Conservation (phyloP, 2,888 invertebrate species). For the Lutraria lutraria region DNA sequence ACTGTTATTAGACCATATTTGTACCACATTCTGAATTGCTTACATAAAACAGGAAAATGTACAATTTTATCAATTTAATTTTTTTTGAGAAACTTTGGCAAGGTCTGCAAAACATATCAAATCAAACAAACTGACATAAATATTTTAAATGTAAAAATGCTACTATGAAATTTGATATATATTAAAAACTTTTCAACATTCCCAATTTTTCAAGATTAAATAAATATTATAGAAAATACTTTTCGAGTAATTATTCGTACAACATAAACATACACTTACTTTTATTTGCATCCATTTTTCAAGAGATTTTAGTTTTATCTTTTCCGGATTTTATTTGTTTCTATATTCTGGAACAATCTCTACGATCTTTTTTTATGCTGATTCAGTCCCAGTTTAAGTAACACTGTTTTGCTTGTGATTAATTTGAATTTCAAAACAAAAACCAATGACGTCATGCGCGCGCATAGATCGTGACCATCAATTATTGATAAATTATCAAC, state of each 20-base stretch:
- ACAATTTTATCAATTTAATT: no score
- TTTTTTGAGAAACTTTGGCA: no score
- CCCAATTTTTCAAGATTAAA: no score
- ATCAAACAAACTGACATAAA: no score
- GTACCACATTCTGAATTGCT: no score
- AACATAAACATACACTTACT: neutral
- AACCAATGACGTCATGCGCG: neutral
- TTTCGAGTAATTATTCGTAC: neutral
- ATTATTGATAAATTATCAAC: neutral
- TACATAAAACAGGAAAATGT: no score
- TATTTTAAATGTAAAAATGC: no score
- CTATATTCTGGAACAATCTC: neutral
- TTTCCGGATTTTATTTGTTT: neutral
- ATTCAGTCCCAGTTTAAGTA: neutral
- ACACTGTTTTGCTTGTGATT: neutral
- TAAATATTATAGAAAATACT: no score
- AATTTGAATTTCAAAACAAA: neutral
- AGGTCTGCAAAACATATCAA: no score
- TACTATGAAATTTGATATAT: no score
- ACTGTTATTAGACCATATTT: no score
- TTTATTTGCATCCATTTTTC: neutral
- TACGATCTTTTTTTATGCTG: neutral
- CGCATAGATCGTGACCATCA: slow-evolving; percentile 10
- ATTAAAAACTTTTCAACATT: no score
- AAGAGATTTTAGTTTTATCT: neutral